Percentiles rank a stretch among this genome's conserved stretches.
phyloP scores from a whole-genome alignment of 2,113 vertebrate genomes.

The Nesogale talazaci region DNA sequence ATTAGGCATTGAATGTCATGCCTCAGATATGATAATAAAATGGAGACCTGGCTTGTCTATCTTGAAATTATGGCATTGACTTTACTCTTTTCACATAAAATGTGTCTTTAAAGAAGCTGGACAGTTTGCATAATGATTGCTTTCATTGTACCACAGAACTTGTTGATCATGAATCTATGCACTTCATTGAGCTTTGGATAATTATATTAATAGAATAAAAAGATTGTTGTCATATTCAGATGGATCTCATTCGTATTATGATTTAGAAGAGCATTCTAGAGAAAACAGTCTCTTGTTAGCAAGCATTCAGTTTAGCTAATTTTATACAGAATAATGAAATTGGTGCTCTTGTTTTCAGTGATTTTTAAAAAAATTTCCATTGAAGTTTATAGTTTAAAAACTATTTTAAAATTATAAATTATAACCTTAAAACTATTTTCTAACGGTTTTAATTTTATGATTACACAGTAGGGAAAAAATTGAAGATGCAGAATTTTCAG shows the following conservation, averaged over 20 bases:
- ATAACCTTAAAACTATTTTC: background rate
- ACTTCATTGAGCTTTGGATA: background rate
- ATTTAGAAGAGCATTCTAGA: background rate
- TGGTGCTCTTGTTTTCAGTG: background rate
- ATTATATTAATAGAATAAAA: conserved; percentile 32
- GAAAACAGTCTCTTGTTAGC: background rate
- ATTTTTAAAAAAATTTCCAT: background rate
- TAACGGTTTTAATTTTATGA: background rate
- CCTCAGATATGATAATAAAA: background rate
- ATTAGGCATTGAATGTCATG: conserved; percentile 70
- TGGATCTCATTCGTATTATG: background rate
- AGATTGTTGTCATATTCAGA: background rate
- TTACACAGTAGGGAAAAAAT: background rate
- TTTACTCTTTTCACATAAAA: background rate
- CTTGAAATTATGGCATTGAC: conserved; percentile 13
- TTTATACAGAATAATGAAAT: background rate
- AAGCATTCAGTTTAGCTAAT: conserved; percentile 3
- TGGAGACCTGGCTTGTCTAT: background rate
- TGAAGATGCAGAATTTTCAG: background rate
- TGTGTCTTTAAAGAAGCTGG: conserved; percentile 32
- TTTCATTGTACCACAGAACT: background rate
- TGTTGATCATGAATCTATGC: background rate
- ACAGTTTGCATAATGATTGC: background rate
- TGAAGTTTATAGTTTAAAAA: background rate
- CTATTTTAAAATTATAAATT: background rate